Conservation (phyloP, 2,797 vertebrate genomes). For the Lacerta bilineata region DNA sequence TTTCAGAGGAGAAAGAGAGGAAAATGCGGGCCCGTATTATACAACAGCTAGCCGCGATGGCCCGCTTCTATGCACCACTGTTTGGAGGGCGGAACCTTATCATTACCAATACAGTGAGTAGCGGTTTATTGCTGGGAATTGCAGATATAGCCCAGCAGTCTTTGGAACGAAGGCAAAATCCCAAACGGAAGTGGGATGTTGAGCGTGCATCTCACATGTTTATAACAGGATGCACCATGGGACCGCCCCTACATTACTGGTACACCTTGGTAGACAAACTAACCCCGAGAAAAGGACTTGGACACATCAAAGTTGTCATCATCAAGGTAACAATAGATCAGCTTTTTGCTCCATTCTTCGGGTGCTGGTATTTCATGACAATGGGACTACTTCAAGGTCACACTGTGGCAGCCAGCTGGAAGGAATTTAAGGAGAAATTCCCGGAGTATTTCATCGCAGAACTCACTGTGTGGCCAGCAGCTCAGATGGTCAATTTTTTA, state of each 20-base stretch:
- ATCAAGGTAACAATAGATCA: slow-evolving; percentile 22
- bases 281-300: slow-evolving; percentile 5
- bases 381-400: slow-evolving; percentile 28
- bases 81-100: slow-evolving; percentile 19
- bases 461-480: slow-evolving; percentile 6
- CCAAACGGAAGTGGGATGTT: background rate
- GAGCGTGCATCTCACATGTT: slow-evolving; percentile 13
- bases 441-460: slow-evolving; percentile 23
- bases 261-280: slow-evolving; percentile 26
- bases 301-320: background rate
- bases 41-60: background rate
- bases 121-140: background rate
- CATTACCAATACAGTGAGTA: slow-evolving; percentile 26
- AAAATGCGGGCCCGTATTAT: background rate
- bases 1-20: slow-evolving; percentile 13
- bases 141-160: slow-evolving; percentile 3
- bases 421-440: slow-evolving; percentile 20
- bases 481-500: slow-evolving; percentile 31
- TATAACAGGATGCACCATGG: slow-evolving; percentile 6
- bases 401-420: background rate
- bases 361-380: slow-evolving; percentile 37
- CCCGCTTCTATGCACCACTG: background rate
- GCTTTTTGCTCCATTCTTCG: background rate
- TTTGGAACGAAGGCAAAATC: slow-evolving; percentile 19
- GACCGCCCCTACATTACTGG: slow-evolving; percentile 24